Conservation (phyloP, 2,888 invertebrate genomes). For the Athalia rosae region DNA sequence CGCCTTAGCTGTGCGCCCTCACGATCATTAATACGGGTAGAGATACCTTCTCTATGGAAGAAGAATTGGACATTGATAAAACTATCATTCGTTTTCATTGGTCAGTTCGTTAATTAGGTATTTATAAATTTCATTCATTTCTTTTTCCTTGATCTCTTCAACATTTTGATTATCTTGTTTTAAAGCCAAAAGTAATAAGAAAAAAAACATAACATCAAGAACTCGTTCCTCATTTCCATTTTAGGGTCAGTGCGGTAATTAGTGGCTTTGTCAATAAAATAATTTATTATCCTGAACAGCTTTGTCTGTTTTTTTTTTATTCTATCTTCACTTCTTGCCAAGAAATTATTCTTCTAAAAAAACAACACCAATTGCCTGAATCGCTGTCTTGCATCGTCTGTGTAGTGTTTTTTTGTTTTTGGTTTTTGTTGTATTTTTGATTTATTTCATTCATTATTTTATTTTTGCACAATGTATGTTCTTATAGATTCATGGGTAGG, state of each 20-base stretch:
- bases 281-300: background rate
- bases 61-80: constrained; percentile 64
- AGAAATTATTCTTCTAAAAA: too few relatives aligned
- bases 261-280: too few relatives aligned
- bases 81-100: background rate
- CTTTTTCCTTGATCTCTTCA: background rate
- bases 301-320: background rate
- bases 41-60: constrained; percentile 70
- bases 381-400: background rate
- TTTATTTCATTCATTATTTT: background rate
- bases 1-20: constrained; percentile 67
- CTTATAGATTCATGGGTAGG: constrained; percentile 34
- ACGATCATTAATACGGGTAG: constrained; percentile 66
- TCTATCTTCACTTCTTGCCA: too few relatives aligned
- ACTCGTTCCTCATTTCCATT: background rate
- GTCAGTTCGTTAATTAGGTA: background rate
- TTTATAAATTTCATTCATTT: constrained; percentile 42
- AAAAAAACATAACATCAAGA: background rate
- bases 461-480: constrained; percentile 10
- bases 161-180: too few relatives aligned
- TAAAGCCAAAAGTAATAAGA: background rate
- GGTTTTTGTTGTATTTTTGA: background rate
- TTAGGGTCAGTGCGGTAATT: too few relatives aligned
- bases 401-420: background rate
- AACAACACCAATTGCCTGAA: constrained; percentile 9